Evolutionary conservation across 2,888 invertebrate species (phyloP).

Genomic region (Conistra vaccinii): DNA sequence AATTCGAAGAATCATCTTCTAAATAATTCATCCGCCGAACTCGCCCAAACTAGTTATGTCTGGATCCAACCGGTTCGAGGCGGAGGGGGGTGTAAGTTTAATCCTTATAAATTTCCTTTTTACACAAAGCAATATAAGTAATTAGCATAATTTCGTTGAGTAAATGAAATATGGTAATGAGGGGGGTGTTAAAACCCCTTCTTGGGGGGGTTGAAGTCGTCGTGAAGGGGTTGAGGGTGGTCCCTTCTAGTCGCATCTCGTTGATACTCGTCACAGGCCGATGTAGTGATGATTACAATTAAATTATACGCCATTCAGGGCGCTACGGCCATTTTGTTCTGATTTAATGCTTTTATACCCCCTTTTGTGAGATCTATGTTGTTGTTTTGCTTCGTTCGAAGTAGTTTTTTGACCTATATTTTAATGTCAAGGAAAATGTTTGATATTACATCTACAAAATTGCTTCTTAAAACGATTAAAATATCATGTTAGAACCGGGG

Average conservation of each 20-base stretch:
- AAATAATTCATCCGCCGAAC: conserved; percentile 86
- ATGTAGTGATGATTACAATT: conserved; percentile 90
- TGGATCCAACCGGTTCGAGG: conserved; percentile 76
- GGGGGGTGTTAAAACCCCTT: conserved; percentile 86
- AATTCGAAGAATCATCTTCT: conserved; percentile 83
- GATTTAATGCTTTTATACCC: conserved; percentile 80
- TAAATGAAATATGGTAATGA: conserved; percentile 91
- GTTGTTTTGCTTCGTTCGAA: conserved; percentile 60
- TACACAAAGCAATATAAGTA: conserved; percentile 91
- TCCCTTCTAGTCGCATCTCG: conserved; percentile 89
- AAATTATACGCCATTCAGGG: conserved; percentile 86
- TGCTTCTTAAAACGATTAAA: background rate
- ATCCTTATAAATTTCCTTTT: conserved; percentile 91
- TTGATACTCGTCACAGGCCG: conserved; percentile 88
- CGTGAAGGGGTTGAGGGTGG: conserved; percentile 77
- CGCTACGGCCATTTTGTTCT: conserved; percentile 85
- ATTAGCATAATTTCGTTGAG: conserved; percentile 91
- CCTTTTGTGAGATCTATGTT: conserved; percentile 63
- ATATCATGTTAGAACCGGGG: background rate
- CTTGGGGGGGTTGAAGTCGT: conserved; percentile 78
- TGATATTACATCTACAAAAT: background rate
- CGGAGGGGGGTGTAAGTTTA: conserved; percentile 86
- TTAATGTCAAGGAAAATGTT: conserved; percentile 36
- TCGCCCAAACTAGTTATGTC: conserved; percentile 81
- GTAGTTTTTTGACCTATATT: conserved; percentile 63